Evolutionary conservation across 2,113 vertebrate species (phyloP), one percentile per base, ranked within the genome.

Genomic region (Marcusenius ussheri): DNA sequence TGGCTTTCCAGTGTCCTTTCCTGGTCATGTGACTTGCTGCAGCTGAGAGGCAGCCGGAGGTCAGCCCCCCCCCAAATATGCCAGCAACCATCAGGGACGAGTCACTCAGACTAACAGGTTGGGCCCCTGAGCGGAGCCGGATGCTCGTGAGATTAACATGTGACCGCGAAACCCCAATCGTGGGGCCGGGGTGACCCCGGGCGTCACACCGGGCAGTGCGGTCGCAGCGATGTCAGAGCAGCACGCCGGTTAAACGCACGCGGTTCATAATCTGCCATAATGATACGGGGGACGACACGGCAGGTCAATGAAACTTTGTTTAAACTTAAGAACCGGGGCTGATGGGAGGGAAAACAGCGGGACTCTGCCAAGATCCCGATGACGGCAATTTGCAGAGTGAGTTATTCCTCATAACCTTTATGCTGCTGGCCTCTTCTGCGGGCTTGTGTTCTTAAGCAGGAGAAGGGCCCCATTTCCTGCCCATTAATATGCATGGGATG

Each of bases 191-290:
- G 90, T 46, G 92, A 95, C 95, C 94, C 93, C 50, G 93, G 93
- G 92, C 93, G 92, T 80, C 92, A 93, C 77, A 93, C 94, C 94
- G 92, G 94, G 92, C 92, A 91, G 93, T 90, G 7, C 66, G 91
- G 91, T 94, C 93, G 91, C 94, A 89, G 93, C 91, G 91, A 93
- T 93, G 93, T 94, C 93, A 88, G 89, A 92, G 92, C 94, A 94
- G 88, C 91, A 89, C 88, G 90, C 90, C 92, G 91, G 91, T 94
- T 95, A 93, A 91, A 92, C 92, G 92, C 93, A 93, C 92, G 88
- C 93, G 94, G 90, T 93, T 95, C 95, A 95, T 96, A 95, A 96
- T 96, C 95, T 96, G 94, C 95, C 93, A 96, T 96, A 95, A 96
- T 95, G 93, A 93, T 91, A 93, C 93, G 93, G 94, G 90, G 91